Evolutionary conservation across 1,140 invertebrate genomes (phyloP), one percentile per base, ranked within the genome.

Genomic region (Magallana ariakensis): DNA sequence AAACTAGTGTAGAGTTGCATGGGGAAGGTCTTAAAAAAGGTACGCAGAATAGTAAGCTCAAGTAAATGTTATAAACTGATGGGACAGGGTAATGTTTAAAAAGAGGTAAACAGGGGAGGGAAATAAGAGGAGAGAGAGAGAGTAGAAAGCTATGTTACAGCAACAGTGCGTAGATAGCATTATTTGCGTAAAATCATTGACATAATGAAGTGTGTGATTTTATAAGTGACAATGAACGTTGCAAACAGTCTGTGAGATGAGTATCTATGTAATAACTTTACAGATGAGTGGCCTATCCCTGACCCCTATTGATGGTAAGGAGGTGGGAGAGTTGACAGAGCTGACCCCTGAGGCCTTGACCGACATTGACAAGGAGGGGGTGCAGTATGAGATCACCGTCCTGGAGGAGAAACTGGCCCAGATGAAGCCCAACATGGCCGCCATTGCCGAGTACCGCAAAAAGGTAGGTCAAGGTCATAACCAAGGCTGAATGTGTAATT

Each of bases 371-470:
- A 93, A 96, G 0, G 95, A 97, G 22, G 95, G 96, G 19, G 93
- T 97, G 1, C 94, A 97, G 90, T 96, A 96, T 83, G 95, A 96
- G 89, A 94, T 97, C 56, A 94, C 95, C 0, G 94, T 96, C 0
- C 94, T 97, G 60, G 96, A 97, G 91, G 96, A 97, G 82, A 94
- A 96, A 88, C 91, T 98, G 3, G 95, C 96, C 3, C 95, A 96
- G 13, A 95, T 96, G 85, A 97, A 97, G 91, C 97, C 97, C 1
- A 98, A 99, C 94, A 93, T 98, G 88, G 96, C 96, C 80, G 96
- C 96, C 86, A 97, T 99, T 89, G 96, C 96, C 91, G 97, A 97
- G 87, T 97, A 96, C 90, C 95, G 95, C 62, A 95, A 95, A 90
- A 97, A 96, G 94, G 96, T 96, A 90, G 87, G 87, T 8, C 0